Evolutionary conservation across 2,113 vertebrate species (phyloP).

Genomic region (Percopsis transmontana): DNA sequence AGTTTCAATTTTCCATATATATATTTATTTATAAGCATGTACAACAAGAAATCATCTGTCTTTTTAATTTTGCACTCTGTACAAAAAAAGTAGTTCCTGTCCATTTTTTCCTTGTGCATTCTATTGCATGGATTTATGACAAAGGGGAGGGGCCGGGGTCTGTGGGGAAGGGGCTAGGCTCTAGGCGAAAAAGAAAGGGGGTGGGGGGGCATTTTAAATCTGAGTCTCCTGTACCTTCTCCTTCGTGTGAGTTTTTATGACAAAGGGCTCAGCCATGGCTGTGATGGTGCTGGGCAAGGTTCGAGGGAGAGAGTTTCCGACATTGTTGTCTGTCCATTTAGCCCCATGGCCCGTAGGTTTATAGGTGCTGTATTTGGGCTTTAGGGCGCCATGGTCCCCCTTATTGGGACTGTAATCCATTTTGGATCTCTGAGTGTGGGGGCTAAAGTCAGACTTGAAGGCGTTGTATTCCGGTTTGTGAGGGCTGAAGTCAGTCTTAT

Average conservation of each 20-base stretch:
- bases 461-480: conserved; percentile 75
- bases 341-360: conserved; percentile 84
- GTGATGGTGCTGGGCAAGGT: conserved; percentile 85
- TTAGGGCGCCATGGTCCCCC: conserved; percentile 72
- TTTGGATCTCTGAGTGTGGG: conserved; percentile 82
- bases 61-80: conserved; percentile 86
- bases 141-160: conserved; percentile 32
- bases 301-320: conserved; percentile 94
- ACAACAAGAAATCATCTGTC: conserved; percentile 89
- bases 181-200: conserved; percentile 13
- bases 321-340: conserved; percentile 95
- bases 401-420: conserved; percentile 77
- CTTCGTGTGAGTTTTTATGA: conserved; percentile 95
- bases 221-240: conserved; percentile 99
- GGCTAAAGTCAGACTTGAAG: conserved; percentile 82
- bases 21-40: conserved; percentile 91
- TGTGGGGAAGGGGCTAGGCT: conserved; percentile 38
- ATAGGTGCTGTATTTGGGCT: conserved; percentile 80
- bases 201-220: conserved; percentile 79
- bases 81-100: conserved; percentile 86
- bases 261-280: conserved; percentile 86
- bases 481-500: conserved; percentile 73
- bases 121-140: conserved; percentile 88
- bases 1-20: conserved; percentile 78
- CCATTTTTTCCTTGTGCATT: conserved; percentile 86